Conservation (phyloP, 2,113 vertebrate species). For the Thymallus thymallus region DNA sequence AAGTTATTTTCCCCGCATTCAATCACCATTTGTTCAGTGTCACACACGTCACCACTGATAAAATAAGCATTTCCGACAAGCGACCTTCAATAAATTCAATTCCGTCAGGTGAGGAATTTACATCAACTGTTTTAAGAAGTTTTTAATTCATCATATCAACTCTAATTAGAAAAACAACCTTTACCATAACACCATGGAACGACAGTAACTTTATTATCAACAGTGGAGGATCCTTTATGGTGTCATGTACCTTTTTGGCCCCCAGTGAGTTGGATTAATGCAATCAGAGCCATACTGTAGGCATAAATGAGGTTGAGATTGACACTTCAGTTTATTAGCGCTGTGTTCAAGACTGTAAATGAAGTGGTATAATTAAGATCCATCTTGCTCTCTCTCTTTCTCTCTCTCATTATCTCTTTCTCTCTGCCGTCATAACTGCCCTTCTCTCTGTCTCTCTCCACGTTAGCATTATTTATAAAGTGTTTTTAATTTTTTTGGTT, state of each 20-base stretch:
- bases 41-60: not conserved
- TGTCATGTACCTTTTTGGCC: constrained; percentile 42
- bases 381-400: not conserved
- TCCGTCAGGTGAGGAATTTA: too few species aligned
- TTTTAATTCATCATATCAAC: not conserved
- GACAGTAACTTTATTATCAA: constrained; percentile 44
- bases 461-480: constrained; percentile 10
- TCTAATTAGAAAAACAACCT: not conserved
- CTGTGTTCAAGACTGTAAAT: constrained; percentile 42
- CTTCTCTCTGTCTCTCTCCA: constrained; percentile 18
- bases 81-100: too few species aligned
- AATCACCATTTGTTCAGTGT: too few species aligned
- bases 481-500: too few species aligned
- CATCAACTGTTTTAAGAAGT: not conserved
- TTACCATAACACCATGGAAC: not conserved
- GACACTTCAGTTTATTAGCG: constrained; percentile 63
- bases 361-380: constrained; percentile 60
- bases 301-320: constrained; percentile 67
- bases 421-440: not conserved
- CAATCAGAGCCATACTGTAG: constrained; percentile 53
- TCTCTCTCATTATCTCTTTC: not conserved
- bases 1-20: constrained; percentile 15
- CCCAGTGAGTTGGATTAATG: constrained; percentile 59
- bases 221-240: constrained; percentile 36
- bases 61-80: not conserved